Percentiles rank a stretch among this genome's conserved stretches.
phyloP scores from a whole-genome alignment of 2,797 vertebrate genomes.

The Philypnodon macrostomus region DNA sequence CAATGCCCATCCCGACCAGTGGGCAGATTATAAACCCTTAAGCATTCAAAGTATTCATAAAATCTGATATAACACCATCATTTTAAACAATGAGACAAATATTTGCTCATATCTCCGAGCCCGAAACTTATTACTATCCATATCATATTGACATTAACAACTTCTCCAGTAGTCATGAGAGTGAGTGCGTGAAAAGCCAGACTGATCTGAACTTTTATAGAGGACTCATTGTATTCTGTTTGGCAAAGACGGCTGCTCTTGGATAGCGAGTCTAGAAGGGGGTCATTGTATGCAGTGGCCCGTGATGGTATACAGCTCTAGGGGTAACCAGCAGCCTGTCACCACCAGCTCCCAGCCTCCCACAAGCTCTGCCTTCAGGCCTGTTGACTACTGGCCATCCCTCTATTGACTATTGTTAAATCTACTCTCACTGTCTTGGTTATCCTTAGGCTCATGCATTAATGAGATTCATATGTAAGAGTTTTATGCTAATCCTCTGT shows the following conservation, averaged over 20 bases:
- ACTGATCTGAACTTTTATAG: slow-evolving; percentile 47
- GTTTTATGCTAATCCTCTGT: slow-evolving; percentile 20
- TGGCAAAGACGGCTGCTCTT: slow-evolving; percentile 43
- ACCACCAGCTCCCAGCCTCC: slow-evolving; percentile 48
- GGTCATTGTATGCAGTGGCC: slow-evolving; percentile 62
- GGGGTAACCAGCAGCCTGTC: slow-evolving; percentile 57
- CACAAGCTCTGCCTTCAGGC: slow-evolving; percentile 40
- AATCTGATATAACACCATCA: too few relatives aligned
- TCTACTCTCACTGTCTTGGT: neutral
- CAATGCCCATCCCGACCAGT: too few relatives aligned
- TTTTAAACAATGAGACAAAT: too few relatives aligned
- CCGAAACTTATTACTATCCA: too few relatives aligned
- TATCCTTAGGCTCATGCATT: slow-evolving; percentile 4
- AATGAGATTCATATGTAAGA: slow-evolving; percentile 10
- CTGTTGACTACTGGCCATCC: slow-evolving; percentile 6
- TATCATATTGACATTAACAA: neutral
- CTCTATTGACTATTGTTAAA: neutral
- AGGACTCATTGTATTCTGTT: slow-evolving; percentile 56
- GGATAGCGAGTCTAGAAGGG: slow-evolving; percentile 59
- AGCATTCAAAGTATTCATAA: too few relatives aligned
- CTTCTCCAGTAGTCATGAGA: neutral
- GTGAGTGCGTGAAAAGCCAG: slow-evolving; percentile 11
- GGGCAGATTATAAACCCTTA: too few relatives aligned
- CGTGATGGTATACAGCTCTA: slow-evolving; percentile 41
- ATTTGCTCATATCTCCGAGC: too few relatives aligned